phyloP scores from a whole-genome alignment of 2,113 vertebrate genomes.

The Reinhardtius hippoglossoides region DNA sequence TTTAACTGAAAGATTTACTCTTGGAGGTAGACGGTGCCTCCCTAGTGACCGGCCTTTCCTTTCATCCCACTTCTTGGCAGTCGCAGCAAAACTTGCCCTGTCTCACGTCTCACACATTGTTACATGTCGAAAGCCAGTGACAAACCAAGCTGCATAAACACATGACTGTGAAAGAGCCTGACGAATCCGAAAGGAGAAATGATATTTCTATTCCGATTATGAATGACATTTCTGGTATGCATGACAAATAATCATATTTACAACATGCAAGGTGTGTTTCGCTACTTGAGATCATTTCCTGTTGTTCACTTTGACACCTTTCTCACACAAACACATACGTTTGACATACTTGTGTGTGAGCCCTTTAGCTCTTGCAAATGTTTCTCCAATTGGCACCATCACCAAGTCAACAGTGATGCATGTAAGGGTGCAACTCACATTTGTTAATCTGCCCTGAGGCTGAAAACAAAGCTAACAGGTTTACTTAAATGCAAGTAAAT shows the following conservation, averaged over 20 bases:
- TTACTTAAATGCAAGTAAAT: slow-evolving; percentile 10
- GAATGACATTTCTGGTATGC: not conserved
- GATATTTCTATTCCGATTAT: not conserved
- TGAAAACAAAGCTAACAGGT: not conserved
- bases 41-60: not conserved
- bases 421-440: too few relatives aligned
- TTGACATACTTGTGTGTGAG: too few relatives aligned
- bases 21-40: not conserved
- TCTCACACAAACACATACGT: too few relatives aligned
- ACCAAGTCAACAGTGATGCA: too few relatives aligned
- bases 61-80: not conserved
- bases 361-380: too few relatives aligned
- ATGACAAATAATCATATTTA: not conserved
- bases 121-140: not conserved
- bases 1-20: not conserved
- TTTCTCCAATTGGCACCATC: too few relatives aligned
- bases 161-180: not conserved
- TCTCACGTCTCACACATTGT: not conserved
- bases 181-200: not conserved
- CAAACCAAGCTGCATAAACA: not conserved
- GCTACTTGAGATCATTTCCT: not conserved
- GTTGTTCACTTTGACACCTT: not conserved
- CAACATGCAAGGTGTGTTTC: not conserved
- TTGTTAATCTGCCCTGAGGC: not conserved
- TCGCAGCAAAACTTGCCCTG: not conserved